Evolutionary conservation across 2,888 invertebrate genomes (phyloP), one percentile per base, ranked within the genome.

Genomic region (Ommatoiulus sabulosus): DNA sequence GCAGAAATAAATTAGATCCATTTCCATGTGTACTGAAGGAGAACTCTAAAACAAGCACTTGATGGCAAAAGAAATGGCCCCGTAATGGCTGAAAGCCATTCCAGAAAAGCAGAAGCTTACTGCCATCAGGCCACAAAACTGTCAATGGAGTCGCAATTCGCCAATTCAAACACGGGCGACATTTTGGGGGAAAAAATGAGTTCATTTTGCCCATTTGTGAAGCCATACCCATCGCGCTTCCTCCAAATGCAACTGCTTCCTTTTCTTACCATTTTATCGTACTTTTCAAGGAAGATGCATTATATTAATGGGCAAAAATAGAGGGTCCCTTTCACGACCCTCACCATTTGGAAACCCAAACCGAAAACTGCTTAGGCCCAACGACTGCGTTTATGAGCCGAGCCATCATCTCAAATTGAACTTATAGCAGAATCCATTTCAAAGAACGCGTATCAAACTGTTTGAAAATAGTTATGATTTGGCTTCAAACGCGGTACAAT

Each of bases 41-140:
- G 72, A 10, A 24, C 24, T 24, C 72, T 72, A 72, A 72, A 72
- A 72, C 72, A 72, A 72, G 72, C 72, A 72, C 24, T 72, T 72
- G 72, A 72, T 72, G 72, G 72, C 72, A 72, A 6, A 72, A 72
- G 72, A 72, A 72, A 72, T 72, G 72, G 72, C 24, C 72, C 72
- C 72, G 24, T 72, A 72, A 72, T 72, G 72, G 72, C 24, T 72
- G 24, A 72, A 72, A 72, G 24, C 72, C 72, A 72, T 72, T 72
- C 72, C 24, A 3, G 10, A 72, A n/a, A 72, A 72, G 72, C 72
- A 72, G 72, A 72, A 72, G 72, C 72, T 72, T 24, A 24, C 24
- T 72, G 72, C 72, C n/a, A 72, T 72, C 72, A 72, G 72, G 72
- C 72, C 72, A 72, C 72, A 72, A 72, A 72, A 72, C 72, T 72